These are phyloP conservation scores for Silurus aristotelis DNA, from an alignment of 2,797 vertebrate genomes.

Conservation along the genomic window DNA sequence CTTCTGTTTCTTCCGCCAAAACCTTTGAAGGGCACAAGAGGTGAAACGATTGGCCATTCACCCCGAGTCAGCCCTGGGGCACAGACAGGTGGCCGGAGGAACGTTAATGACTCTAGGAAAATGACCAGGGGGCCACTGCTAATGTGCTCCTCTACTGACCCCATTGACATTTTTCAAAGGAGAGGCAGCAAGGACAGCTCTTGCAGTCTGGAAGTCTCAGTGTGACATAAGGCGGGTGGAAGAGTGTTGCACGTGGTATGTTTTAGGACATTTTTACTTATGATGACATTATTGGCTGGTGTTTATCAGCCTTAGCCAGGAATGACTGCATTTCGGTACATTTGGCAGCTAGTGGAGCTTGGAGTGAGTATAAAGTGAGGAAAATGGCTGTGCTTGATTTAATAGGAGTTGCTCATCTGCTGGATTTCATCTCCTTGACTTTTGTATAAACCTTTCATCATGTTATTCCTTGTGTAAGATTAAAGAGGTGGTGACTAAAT, in stretches of 20 bases:
- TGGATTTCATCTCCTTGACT: slow-evolving; percentile 13
- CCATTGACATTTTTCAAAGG: slow-evolving; percentile 50
- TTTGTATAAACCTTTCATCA: slow-evolving; percentile 17
- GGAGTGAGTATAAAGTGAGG: slow-evolving; percentile 20
- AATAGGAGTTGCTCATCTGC: slow-evolving; percentile 8
- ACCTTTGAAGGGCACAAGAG: slow-evolving; percentile 70
- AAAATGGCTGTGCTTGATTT: slow-evolving; percentile 1
- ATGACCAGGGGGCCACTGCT: slow-evolving; percentile 41
- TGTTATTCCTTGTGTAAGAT: slow-evolving; percentile 3
- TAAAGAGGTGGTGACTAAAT: background rate
- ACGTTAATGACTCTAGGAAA: slow-evolving; percentile 51
- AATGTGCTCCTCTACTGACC: slow-evolving; percentile 66
- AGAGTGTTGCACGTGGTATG: slow-evolving; percentile 25
- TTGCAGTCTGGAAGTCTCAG: slow-evolving; percentile 1
- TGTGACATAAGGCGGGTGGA: slow-evolving; percentile 1
- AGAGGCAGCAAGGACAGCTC: slow-evolving; percentile 21
- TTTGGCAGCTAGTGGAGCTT: slow-evolving; percentile 38
- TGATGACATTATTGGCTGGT: slow-evolving; percentile 39
- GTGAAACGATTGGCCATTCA: slow-evolving; percentile 33
- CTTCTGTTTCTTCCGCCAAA: slow-evolving; percentile 66
- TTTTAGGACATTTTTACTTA: slow-evolving; percentile 39
- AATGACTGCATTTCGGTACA: slow-evolving; percentile 45
- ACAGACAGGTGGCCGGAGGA: slow-evolving; percentile 54
- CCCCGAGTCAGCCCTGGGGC: slow-evolving; percentile 39
- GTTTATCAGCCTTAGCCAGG: slow-evolving; percentile 34